Evolutionary conservation across 1,140 invertebrate genomes (phyloP), one percentile per base, ranked within the genome.

Genomic region (Rhagoletis pomonella): DNA sequence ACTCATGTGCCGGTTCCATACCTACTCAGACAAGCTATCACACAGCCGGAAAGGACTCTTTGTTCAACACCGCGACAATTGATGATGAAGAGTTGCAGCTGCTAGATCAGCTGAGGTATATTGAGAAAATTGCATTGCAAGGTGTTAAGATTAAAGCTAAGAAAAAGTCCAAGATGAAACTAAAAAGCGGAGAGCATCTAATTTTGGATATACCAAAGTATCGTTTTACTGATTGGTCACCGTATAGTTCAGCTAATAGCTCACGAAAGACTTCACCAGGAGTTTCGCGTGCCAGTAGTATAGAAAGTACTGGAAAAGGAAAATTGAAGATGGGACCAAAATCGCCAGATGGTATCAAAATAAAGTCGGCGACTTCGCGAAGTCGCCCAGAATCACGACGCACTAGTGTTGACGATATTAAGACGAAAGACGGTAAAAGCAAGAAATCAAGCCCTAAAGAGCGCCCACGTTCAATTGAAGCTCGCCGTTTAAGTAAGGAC

Each of bases 381-480:
- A 94, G 95, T 81, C 94, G 91, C 0, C 91, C 91, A 0, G 91
- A 92, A 65, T 92, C 91, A 9, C 85, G 94, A 77, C 93, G 95
- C 84, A 95, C 95, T 6, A 95, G 95, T 90, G 95, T 95, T 87
- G 95, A 96, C 67, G 91, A 91, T 55, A 90, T 91, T 0, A 92
- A 92, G 19, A 87, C 88, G 1, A 90, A 89, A 47, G 94, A 95
- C 88, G 92, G 94, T 60, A 94, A 94, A 89, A 93, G 93, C 69
- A 91, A 92, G 19, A 92, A 91, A 59, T 91, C 91, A 0, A 92
- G 94, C 84, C 93, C 94, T 0, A 96, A 95, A 92, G 95, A 96
- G 90, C 95, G 95, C 87, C 95, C 95, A 1, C 95, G 94, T 89
- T 95, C 95, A 0, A 92, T 96, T 87, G 95, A 96, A 89, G 95